Base-by-base conservation (phyloP, 2,888 invertebrate genomes). In the Apamea sordens region DNA sequence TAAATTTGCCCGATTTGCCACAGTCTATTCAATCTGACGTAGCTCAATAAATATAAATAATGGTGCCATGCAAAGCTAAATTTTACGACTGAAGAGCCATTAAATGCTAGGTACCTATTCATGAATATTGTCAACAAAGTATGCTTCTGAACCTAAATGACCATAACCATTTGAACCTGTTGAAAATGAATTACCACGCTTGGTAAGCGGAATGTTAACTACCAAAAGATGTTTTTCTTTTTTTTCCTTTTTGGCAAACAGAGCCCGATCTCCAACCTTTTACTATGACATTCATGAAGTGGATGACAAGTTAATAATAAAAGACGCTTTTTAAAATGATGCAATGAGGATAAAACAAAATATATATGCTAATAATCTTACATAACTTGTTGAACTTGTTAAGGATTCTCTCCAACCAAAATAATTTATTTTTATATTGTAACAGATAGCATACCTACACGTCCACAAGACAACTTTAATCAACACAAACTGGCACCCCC, bases 311-410 rank as follows among this genome's bases (percentile, higher is more conserved):
- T 78, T 50, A 28, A 32, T 44, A 18, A 73, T 65, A 73, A 47
- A 82, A 67, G 7, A 44, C 11, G 41, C 47, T 59, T 56, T 56
- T 32, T 18, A 56, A 6, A 41, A 36, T 47, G 13, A 47, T 32
- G 11, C 70, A 69, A 83, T 32, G 10, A 61, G 53, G 36, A 70
- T 59, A 84, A 70, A 73, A 28, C 5, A 61, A 50, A 2, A 21
- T n/a, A n/a, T n/a, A 32, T n/a, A 8, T 73, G n/a, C 32, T 41
- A 64, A 65, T 61, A 44, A 15, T 47, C 21, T 68, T 24, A 64
- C 21, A 21, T 10, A 70, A 77, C 77, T 36, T 36, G 73, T 86
- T 74, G 1, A 6, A 50, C 82, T 59, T 56, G 18, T 13, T 69
- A n/a, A 21, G n/a, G 21, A 41, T 15, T 24, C 0, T 70, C 3